Conservation (phyloP, 2,113 vertebrate species). For the Istiophorus platypterus region DNA sequence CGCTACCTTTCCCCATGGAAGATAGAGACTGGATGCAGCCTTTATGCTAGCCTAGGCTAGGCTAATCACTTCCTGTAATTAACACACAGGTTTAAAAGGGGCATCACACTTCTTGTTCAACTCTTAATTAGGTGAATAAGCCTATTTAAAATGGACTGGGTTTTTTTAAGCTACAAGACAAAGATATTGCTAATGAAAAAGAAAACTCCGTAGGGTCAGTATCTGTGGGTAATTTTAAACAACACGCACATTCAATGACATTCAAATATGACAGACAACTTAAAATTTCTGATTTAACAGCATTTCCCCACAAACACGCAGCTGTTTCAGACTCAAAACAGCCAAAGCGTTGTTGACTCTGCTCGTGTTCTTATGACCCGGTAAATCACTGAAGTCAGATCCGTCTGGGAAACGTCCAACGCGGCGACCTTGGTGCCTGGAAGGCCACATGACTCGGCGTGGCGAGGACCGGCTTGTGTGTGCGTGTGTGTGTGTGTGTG, state of each 20-base stretch:
- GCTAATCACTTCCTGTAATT: no score
- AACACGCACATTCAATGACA: not conserved
- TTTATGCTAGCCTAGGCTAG: no score
- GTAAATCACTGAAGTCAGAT: slow-evolving; percentile 39
- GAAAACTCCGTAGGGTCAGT: no score
- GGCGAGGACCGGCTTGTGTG: not conserved
- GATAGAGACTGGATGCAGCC: no score
- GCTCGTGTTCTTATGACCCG: slow-evolving; percentile 22
- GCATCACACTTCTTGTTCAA: no score
- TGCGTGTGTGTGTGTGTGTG: slow-evolving; percentile 20
- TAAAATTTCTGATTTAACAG: not conserved
- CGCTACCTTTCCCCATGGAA: no score
- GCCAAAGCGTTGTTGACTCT: slow-evolving; percentile 41
- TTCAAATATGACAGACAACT: slow-evolving; percentile 6
- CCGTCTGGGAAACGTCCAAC: slow-evolving; percentile 44
- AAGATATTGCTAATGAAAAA: not conserved
- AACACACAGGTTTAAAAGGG: no score
- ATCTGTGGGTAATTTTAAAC: not conserved
- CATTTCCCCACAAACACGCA: slow-evolving; percentile 1
- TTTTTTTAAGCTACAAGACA: no score
- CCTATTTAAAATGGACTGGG: no score
- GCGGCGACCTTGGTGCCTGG: slow-evolving; percentile 27
- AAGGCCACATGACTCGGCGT: slow-evolving; percentile 42
- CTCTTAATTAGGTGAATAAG: no score
- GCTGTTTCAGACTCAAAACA: not conserved